These are phyloP conservation scores for Zosterops hypoxanthus DNA, from an alignment of 2,113 vertebrate genomes.

Conservation along the genomic window DNA sequence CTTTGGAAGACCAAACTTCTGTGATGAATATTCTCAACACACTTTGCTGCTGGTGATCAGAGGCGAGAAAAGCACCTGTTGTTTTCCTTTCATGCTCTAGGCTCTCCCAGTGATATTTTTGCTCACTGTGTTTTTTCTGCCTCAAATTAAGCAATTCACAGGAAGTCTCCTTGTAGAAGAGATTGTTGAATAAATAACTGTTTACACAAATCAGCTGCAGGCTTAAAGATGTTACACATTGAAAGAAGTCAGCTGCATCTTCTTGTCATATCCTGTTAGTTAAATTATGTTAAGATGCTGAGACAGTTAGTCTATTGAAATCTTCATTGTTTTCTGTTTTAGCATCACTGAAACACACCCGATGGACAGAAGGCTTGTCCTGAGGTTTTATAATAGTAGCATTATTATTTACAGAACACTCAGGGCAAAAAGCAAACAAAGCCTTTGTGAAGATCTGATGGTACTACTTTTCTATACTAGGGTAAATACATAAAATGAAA, in stretches of 20 bases:
- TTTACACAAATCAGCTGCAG: background rate
- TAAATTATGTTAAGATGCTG: background rate
- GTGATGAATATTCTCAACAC: background rate
- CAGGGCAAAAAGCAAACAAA: background rate
- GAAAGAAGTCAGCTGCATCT: background rate
- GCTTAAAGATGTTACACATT: background rate
- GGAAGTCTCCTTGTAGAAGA: background rate
- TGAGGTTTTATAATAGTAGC: background rate
- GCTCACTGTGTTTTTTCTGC: background rate
- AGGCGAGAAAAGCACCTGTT: background rate
- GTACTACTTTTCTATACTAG: background rate
- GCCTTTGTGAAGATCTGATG: background rate
- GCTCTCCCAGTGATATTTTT: background rate
- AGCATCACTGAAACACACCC: background rate
- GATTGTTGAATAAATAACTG: background rate
- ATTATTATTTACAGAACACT: background rate
- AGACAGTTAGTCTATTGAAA: background rate
- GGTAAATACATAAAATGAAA: background rate
- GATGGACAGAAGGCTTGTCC: background rate
- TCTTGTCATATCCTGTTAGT: background rate
- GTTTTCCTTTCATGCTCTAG: background rate
- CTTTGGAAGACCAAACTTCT: background rate
- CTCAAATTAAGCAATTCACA: background rate
- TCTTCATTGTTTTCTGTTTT: background rate
- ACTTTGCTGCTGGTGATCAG: background rate